These are phyloP conservation scores for Tenebrio molitor DNA, from an alignment of 1,140 invertebrate genomes.

Conservation along the genomic window DNA sequence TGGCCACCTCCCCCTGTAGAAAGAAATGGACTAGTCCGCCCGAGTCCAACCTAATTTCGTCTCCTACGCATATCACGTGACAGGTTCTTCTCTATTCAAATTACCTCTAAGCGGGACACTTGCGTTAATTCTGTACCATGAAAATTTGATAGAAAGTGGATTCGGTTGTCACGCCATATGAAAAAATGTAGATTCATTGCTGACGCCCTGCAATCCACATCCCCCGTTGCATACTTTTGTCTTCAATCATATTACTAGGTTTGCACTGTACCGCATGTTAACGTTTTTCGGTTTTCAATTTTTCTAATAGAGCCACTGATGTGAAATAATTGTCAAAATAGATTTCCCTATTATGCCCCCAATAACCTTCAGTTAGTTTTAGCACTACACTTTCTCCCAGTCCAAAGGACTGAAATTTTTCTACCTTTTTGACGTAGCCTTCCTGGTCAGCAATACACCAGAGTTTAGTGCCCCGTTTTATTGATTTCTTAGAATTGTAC, in stretches of 20 bases:
- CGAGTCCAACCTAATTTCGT: too few relatives aligned
- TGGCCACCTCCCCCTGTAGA: too few relatives aligned
- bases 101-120: too few relatives aligned
- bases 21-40: too few relatives aligned
- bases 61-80: too few relatives aligned
- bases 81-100: too few relatives aligned
- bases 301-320: slow-evolving; percentile 61
- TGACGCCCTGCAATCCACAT: too few relatives aligned
- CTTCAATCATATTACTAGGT: slow-evolving; percentile 58
- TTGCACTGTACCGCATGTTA: slow-evolving; percentile 63
- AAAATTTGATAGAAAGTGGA: slow-evolving; percentile 64
- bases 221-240: slow-evolving; percentile 63
- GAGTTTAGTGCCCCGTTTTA: slow-evolving; percentile 67
- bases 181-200: slow-evolving; percentile 53
- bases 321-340: slow-evolving; percentile 67
- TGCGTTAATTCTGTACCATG: slow-evolving; percentile 61
- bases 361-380: slow-evolving; percentile 51
- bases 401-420: slow-evolving; percentile 56
- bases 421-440: slow-evolving; percentile 7
- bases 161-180: slow-evolving; percentile 65
- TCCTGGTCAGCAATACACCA: slow-evolving; percentile 59
- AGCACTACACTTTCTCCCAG: slow-evolving; percentile 61
- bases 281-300: slow-evolving; percentile 62
- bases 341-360: slow-evolving; percentile 58
- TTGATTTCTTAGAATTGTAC: slow-evolving; percentile 68